Evolutionary conservation across 2,113 vertebrate genomes (phyloP), one percentile per base, ranked within the genome.

Genomic region (Maylandia zebra): DNA sequence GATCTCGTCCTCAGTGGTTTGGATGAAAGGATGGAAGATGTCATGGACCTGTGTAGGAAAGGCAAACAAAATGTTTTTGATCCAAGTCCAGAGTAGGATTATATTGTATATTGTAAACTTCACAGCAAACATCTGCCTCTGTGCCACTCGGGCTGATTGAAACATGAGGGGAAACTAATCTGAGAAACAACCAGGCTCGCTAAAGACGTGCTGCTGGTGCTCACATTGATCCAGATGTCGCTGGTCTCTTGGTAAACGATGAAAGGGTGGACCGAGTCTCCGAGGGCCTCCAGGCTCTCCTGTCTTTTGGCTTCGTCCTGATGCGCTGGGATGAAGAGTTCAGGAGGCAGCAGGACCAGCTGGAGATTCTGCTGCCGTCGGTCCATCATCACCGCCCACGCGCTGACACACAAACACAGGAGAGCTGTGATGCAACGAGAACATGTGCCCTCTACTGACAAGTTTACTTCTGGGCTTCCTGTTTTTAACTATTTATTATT

Each of bases 201-300:
- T 10, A 64, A 32, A 50, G 24, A 22, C 4, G 38, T 38, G 53
- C 10, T 86, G 82, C 27, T 16, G 24, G 45, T 27, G 12, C 96
- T 98, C 95, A 99, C 98, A 5, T 99, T 99, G 95, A 99, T 98
- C 98, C 98, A 99, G 92, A 98, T 96, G 48, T 97, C 97, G 2
- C 98, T 98, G 94, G 96, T 96, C 92, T 99, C 98, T 91, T 99
- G 96, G 17, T 99, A 98, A 84, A 99, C 95, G 81, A 99, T 92
- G 64, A 97, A 96, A 2, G 98, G 98, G 55, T 98, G 98, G 16
- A 94, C 48, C 30, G 95, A 71, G 2, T 96, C 95, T 89, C 96
- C 97, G 48, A 99, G 95, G 2, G 96, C 95, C 90, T 97, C 96
- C 86, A 98, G 96, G 34, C 96, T 96, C 86, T 97, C 94, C 17